Conservation (phyloP, 2,113 vertebrate genomes). For the Hepsetus odoe region DNA sequence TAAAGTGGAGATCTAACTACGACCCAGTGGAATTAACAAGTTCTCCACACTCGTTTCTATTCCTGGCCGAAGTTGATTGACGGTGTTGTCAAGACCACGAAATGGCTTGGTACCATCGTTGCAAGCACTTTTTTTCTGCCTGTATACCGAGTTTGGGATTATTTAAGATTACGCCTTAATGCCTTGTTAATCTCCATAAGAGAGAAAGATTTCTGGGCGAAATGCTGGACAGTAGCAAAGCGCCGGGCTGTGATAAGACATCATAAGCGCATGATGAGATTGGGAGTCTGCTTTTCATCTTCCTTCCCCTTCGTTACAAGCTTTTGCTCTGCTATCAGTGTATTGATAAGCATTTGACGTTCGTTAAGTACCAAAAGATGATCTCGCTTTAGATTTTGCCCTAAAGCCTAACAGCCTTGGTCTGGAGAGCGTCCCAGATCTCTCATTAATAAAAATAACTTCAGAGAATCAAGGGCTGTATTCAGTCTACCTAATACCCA, state of each 20-base stretch:
- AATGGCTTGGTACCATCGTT: conserved; percentile 85
- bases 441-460: neutral
- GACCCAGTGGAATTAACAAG: conserved; percentile 56
- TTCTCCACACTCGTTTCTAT: conserved; percentile 63
- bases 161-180: conserved; percentile 97
- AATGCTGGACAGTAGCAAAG: conserved; percentile 84
- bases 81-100: conserved; percentile 76
- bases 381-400: conserved; percentile 42
- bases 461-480: neutral
- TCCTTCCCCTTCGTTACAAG: conserved; percentile 49
- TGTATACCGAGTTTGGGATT: conserved; percentile 91
- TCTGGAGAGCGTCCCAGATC: neutral
- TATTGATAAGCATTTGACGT: conserved; percentile 51
- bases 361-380: conserved; percentile 39
- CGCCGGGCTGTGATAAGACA: conserved; percentile 80
- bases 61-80: conserved; percentile 76
- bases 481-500: neutral
- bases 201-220: conserved; percentile 86
- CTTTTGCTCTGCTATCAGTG: conserved; percentile 43
- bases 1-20: conserved; percentile 51
- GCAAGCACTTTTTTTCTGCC: conserved; percentile 75
- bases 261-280: conserved; percentile 82
- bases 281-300: conserved; percentile 69
- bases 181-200: conserved; percentile 89
- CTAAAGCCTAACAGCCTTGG: neutral